Base-by-base conservation (phyloP, 2,888 invertebrate genomes). In the Elysia crispata region DNA sequence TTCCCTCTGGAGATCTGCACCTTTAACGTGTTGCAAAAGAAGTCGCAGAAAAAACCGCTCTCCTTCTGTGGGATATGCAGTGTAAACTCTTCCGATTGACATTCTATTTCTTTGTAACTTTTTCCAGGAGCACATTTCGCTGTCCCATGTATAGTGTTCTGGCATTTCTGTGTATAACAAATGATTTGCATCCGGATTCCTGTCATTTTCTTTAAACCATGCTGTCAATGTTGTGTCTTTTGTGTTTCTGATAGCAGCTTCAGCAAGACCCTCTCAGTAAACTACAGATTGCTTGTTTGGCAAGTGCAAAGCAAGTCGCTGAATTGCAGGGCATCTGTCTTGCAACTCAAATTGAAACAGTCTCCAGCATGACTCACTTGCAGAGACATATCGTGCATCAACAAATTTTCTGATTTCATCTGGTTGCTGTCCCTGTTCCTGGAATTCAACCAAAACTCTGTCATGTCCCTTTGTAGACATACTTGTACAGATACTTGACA, bases 21-120 rank as follows among this genome's bases (percentile, higher is more conserved):
- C 81, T 62, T 76, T 62, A 5, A 30, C 30, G 41, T 74, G 50
- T 57, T 77, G 79, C 18, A 83, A 69, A 8, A 83, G 72, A 15
- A 74, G 74, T 11, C 83, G 62, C 0, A 81, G 66, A 64, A 60
- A 85, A 76, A 79, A 88, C 30, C 84, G 74, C 82, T 90, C 87
- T 6, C 30, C 30, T 20, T 89, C 76, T 41, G 72, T 82, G n/a
- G n/a, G n/a, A n/a, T n/a, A n/a, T n/a, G 0, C 85, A n/a, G 85
- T 82, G 74, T 87, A 90, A 23, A 86, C 62, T 50, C 84, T 25
- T 15, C 83, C 79, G n/a, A 85, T 70, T 6, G 77, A 73, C 20
- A 81, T 72, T 20, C 28, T 67, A 28, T 74, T 67, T 8, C 62
- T 33, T 25, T 83, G 18, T 30, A 54, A 81, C 18, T 76, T 62